These are phyloP conservation scores for Miniopterus natalensis DNA, from an alignment of 2,113 vertebrate species.

Conservation along the genomic window DNA sequence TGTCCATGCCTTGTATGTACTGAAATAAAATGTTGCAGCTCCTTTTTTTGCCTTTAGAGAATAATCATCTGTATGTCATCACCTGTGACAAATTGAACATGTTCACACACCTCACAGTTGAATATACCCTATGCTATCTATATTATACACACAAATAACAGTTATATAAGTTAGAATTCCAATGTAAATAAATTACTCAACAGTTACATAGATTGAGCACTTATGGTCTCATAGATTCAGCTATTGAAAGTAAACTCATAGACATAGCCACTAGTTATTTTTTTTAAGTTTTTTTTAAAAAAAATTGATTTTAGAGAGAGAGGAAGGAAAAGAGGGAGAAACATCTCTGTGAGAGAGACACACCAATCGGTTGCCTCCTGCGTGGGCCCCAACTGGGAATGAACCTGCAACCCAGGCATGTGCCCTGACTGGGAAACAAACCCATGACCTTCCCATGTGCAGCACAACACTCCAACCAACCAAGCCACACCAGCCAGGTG, in stretches of 20 bases:
- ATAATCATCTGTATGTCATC: neutral
- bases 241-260: neutral
- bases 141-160: neutral
- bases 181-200: slow-evolving; percentile 6
- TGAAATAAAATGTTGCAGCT: neutral
- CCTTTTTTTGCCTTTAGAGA: neutral
- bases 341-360: too few species aligned
- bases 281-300: too few species aligned
- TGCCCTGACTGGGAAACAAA: too few species aligned
- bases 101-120: slow-evolving; percentile 7
- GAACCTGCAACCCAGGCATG: too few species aligned
- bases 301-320: too few species aligned
- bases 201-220: neutral
- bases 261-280: neutral
- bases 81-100: slow-evolving; percentile 47
- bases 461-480: too few species aligned
- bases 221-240: neutral
- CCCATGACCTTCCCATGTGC: too few species aligned
- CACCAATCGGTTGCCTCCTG: too few species aligned
- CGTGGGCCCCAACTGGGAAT: too few species aligned
- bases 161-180: neutral
- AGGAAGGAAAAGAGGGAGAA: too few species aligned
- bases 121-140: neutral
- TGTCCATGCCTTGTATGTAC: neutral
- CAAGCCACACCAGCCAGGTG: too few species aligned